phyloP scores from a whole-genome alignment of 2,888 invertebrate genomes.

The Meteorus colon region DNA sequence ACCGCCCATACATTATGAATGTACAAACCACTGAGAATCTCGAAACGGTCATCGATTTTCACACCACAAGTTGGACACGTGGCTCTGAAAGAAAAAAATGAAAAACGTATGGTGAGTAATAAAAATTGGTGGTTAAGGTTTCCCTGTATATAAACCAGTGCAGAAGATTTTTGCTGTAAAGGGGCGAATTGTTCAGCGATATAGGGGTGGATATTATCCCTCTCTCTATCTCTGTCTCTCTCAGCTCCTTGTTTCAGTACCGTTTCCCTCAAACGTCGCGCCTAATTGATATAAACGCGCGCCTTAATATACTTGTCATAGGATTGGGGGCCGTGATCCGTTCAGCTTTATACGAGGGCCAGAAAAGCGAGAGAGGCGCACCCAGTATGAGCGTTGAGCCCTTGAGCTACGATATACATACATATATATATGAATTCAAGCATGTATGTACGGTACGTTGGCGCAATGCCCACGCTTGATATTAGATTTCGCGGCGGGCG shows the following conservation, averaged over 20 bases:
- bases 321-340: conserved; percentile 53
- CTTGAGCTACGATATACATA: conserved; percentile 42
- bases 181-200: conserved; percentile 1
- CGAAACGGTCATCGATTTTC: neutral
- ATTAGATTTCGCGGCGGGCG: conserved; percentile 51
- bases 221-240: neutral
- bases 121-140: conserved; percentile 27
- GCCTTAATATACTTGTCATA: conserved; percentile 73
- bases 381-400: conserved; percentile 45
- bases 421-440: neutral
- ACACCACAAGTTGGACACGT: conserved; percentile 4
- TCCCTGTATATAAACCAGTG: neutral
- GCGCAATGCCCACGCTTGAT: conserved; percentile 41
- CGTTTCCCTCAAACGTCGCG: conserved; percentile 67
- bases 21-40: neutral
- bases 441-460: conserved; percentile 43
- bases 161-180: neutral
- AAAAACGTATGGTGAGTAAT: neutral
- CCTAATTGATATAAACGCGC: conserved; percentile 73
- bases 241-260: neutral
- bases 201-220: neutral
- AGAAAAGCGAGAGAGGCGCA: conserved; percentile 47
- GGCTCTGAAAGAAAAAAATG: conserved; percentile 12
- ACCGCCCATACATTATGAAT: neutral
- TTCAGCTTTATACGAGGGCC: conserved; percentile 40